A percentile compares a stretch with the other conserved stretches of the same genome.
Evolutionary conservation across 1,140 invertebrate genomes (phyloP).

Genomic region (Procambarus clarkii): DNA sequence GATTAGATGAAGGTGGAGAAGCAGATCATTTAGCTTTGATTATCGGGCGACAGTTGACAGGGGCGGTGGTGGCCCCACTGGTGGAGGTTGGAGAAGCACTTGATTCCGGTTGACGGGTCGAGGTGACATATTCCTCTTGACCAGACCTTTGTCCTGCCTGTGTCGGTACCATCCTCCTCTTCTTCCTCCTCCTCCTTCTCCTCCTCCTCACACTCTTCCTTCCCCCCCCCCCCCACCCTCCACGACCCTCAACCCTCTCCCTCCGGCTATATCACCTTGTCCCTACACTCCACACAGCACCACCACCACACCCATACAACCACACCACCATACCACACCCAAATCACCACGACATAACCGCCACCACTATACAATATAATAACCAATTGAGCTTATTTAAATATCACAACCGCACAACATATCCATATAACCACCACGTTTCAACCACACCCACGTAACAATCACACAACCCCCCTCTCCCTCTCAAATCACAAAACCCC

Average conservation of each 20-base stretch:
- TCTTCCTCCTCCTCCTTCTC: neutral
- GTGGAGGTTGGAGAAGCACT: constrained; percentile 42
- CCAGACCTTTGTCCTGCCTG: constrained; percentile 64
- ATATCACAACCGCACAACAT: too few relatives aligned
- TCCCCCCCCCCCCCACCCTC: constrained; percentile 3
- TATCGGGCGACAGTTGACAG: constrained; percentile 26
- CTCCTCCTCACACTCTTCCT: constrained; percentile 16
- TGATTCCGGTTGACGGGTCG: constrained; percentile 63
- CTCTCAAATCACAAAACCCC: too few relatives aligned
- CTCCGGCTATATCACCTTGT: neutral
- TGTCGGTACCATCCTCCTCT: constrained; percentile 49
- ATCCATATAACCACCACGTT: too few relatives aligned
- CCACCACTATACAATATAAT: too few relatives aligned
- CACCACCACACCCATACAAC: too few relatives aligned
- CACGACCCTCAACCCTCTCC: neutral
- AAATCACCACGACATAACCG: too few relatives aligned
- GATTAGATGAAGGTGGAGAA: neutral
- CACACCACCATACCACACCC: too few relatives aligned
- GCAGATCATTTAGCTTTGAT: neutral
- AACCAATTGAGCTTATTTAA: too few relatives aligned
- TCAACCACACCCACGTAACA: too few relatives aligned
- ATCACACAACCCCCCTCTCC: too few relatives aligned
- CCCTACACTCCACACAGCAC: neutral
- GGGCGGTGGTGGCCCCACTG: neutral
- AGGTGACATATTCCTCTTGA: constrained; percentile 67